Evolutionary conservation across 1,140 invertebrate genomes (phyloP).

Genomic region (Drosophila melanogaster): Release_6_plus_ISO1_MT NT_037436.4:12592001-12592500

Average conservation of each 20-base stretch:
- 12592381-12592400: constrained; percentile 67
- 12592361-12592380: constrained; percentile 73
- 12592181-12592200: constrained; percentile 51
- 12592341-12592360: constrained; percentile 67
- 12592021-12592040: constrained; percentile 53
- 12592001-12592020: constrained; percentile 64
- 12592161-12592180: constrained; percentile 84
- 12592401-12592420: constrained; percentile 67
- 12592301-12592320: constrained; percentile 22
- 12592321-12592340: constrained; percentile 50
- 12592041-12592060: constrained; percentile 44
- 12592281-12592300: constrained; percentile 48
- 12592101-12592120: constrained; percentile 16
- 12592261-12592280: constrained; percentile 47
- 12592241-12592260: background rate
- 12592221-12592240: background rate
- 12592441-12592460: background rate
- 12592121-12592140: constrained; percentile 22
- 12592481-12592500: constrained; percentile 56
- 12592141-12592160: constrained; percentile 83
- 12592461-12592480: constrained; percentile 49
- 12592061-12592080: constrained; percentile 54
- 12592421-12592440: constrained; percentile 53
- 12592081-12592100: constrained; percentile 31
- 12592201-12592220: constrained; percentile 32